phyloP scores from a whole-genome alignment of 1,140 invertebrate species.

The Thaumatotibia leucotreta region DNA sequence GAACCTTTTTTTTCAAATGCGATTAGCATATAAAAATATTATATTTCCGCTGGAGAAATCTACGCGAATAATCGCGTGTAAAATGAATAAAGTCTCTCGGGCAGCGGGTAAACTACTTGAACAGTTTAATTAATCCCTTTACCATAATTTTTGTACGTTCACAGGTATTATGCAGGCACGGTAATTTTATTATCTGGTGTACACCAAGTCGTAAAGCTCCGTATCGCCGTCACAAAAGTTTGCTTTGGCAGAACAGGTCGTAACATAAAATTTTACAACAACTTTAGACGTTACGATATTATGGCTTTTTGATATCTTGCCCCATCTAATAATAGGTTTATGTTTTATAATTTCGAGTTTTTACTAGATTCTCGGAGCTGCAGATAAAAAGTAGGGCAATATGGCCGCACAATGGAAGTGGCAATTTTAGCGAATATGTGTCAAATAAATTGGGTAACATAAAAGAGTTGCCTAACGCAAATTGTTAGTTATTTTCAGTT shows the following conservation, averaged over 20 bases:
- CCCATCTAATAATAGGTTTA: slow-evolving; percentile 51
- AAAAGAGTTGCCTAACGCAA: not conserved
- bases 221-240: slow-evolving; percentile 47
- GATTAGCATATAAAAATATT: too few relatives aligned
- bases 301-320: slow-evolving; percentile 60
- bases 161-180: not conserved
- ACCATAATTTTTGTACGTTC: not conserved
- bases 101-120: not conserved
- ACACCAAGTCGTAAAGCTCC: slow-evolving; percentile 38
- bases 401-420: not conserved
- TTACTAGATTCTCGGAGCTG: slow-evolving; percentile 6
- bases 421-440: not conserved
- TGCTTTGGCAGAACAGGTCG: slow-evolving; percentile 49
- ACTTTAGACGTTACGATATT: slow-evolving; percentile 56
- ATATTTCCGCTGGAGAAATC: not conserved
- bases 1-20: too few relatives aligned
- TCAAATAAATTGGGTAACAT: not conserved
- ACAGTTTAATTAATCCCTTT: not conserved
- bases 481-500: too few relatives aligned
- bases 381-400: not conserved
- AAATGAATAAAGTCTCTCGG: not conserved
- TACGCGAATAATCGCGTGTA: not conserved
- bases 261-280: slow-evolving; percentile 66
- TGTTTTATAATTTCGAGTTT: slow-evolving; percentile 42
- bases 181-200: slow-evolving; percentile 18